These are phyloP conservation scores for Dexiosoma caninum DNA, from an alignment of 2,888 invertebrate species.

Conservation along the genomic window DNA sequence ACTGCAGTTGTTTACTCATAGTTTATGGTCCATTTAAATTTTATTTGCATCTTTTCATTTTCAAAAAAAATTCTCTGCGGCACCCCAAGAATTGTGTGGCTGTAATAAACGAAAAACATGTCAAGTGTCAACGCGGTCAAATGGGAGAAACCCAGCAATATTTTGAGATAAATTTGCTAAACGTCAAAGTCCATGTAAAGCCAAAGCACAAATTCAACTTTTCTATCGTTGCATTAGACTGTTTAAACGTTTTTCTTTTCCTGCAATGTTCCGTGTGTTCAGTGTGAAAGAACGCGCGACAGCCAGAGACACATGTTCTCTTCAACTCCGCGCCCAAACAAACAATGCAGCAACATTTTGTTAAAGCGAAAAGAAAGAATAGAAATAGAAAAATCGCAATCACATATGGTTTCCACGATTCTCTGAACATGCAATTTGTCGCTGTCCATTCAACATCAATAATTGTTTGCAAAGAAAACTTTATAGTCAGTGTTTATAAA, in stretches of 20 bases:
- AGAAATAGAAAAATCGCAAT: conserved; percentile 20
- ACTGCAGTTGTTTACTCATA: conserved; percentile 2
- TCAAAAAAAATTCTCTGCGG: neutral
- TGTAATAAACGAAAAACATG: conserved; percentile 57
- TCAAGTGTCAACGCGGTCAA: conserved; percentile 63
- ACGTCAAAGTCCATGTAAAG: conserved; percentile 52
- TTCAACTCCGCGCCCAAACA: conserved; percentile 20
- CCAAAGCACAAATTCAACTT: conserved; percentile 23
- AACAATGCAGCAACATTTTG: conserved; percentile 1
- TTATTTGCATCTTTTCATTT: conserved; percentile 38
- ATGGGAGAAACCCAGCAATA: conserved; percentile 48
- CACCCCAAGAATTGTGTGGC: conserved; percentile 15
- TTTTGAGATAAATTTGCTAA: conserved; percentile 53
- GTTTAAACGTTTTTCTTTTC: neutral
- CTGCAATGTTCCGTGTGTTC: neutral
- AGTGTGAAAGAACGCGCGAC: conserved; percentile 36
- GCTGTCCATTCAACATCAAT: conserved; percentile 47
- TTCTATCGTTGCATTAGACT: conserved; percentile 20
- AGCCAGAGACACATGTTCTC: conserved; percentile 25
- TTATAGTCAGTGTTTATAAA: conserved; percentile 3
- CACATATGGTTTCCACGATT: conserved; percentile 42
- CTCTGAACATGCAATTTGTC: conserved; percentile 51
- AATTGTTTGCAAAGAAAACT: conserved; percentile 29
- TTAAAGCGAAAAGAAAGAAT: neutral
- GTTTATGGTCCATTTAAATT: conserved; percentile 46